Conservation (phyloP, 2,888 invertebrate species). For the Leucoptera coffeella region DNA sequence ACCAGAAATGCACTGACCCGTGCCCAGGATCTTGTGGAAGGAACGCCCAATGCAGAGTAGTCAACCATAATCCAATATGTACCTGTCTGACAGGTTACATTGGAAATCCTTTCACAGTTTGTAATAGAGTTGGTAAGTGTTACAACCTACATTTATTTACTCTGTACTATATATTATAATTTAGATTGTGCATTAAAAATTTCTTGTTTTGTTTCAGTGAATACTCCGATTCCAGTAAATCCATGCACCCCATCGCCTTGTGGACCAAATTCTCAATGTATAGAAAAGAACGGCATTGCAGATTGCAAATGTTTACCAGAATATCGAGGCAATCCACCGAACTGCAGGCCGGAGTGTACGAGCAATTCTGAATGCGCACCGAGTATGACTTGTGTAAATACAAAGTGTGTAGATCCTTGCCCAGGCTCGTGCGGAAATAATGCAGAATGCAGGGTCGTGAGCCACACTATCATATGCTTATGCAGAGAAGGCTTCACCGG, state of each 20-base stretch:
- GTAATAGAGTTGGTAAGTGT: constrained; percentile 44
- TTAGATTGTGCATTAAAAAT: constrained; percentile 4
- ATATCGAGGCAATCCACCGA: constrained; percentile 57
- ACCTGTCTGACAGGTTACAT: constrained; percentile 57
- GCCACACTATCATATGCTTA: constrained; percentile 64
- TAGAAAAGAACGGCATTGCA: constrained; percentile 51
- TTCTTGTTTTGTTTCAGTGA: too few relatives aligned
- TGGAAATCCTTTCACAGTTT: constrained; percentile 70
- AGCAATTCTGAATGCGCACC: constrained; percentile 61
- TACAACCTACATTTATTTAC: neutral
- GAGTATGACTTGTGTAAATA: constrained; percentile 60
- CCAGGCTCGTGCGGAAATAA: constrained; percentile 60
- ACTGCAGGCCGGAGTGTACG: constrained; percentile 62
- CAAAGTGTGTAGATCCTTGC: constrained; percentile 68
- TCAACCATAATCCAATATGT: constrained; percentile 63
- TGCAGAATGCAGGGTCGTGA: constrained; percentile 65
- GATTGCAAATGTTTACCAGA: constrained; percentile 60
- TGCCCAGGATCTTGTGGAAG: constrained; percentile 69
- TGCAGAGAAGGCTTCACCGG: constrained; percentile 58
- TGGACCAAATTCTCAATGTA: constrained; percentile 60
- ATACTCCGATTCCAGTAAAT: constrained; percentile 24
- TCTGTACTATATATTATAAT: constrained; percentile 4
- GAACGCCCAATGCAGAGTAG: constrained; percentile 51
- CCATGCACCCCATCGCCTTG: constrained; percentile 64
- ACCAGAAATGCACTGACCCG: constrained; percentile 70